Base-by-base conservation (phyloP, 2,113 vertebrate species). In the Cyprinodon variegatus region DNA sequence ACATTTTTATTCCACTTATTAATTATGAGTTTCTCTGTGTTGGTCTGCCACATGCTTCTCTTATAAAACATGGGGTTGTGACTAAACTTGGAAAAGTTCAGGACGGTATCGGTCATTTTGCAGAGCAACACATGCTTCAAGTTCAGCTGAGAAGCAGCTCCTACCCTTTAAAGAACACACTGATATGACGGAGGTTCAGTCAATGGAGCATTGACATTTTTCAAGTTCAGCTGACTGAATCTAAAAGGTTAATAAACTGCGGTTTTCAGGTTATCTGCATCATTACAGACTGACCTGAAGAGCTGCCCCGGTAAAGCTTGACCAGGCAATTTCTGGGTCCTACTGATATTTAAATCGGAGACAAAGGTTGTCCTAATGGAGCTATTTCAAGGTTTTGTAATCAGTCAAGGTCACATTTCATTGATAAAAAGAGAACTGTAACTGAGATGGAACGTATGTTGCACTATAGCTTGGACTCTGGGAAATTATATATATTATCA, bases 201-300 rank as follows among this genome's bases (percentile, higher is more conserved):
- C 53, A 13, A 72, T 83, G 77, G 79, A 67, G 83, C 62, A 63
- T 57, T 69, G 77, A 83, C 48, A 48, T 4, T 65, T 80, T 82
- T 83, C 65, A 43, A 61, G 63, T 46, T 68, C 46, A 53, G 11
- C 70, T 70, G 63, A 40, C 14, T 57, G 59, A 74, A 70, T 70
- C 40, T 4, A 15, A 85, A 68, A 81, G 65, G 65, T 70, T 77
- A 83, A 82, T 72, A 77, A 74, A 80, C 0, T 57, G 65, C n/a
- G 0, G 1, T 39, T 79, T 74, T 14, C 68, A 13, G 67, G 50
- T 37, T 65, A 76, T 88, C 74, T 82, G 83, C 78, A 80, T 20
- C 40, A 70, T 84, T 74, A n/a, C 20, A 38, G 60, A 40, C 7
- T 43, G 40, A 78, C 70, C 22, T 74, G 53, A 80, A 77, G 17